Conservation (phyloP, 2,888 invertebrate species). For the Drosophila koepferae region DNA sequence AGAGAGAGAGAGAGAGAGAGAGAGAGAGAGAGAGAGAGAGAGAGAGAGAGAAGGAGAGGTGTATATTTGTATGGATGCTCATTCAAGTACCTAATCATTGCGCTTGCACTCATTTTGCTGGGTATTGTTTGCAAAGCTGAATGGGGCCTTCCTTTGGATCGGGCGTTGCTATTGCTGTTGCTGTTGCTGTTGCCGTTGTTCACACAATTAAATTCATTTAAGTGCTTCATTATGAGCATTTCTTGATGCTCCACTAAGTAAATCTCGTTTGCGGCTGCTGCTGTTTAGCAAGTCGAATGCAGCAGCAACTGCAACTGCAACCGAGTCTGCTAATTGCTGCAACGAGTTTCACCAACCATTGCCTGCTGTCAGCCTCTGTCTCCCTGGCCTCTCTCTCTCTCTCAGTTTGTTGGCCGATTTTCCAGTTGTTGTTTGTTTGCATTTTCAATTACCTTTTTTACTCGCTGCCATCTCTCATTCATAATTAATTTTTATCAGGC, state of each 20-base stretch:
- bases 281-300: conserved; percentile 32
- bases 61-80: conserved; percentile 3
- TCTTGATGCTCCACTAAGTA: conserved; percentile 74
- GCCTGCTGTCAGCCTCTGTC: conserved; percentile 35
- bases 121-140: conserved; percentile 69
- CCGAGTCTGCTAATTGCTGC: conserved; percentile 66
- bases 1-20: not conserved
- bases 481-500: conserved; percentile 73
- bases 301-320: conserved; percentile 19
- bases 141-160: conserved; percentile 46
- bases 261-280: conserved; percentile 61
- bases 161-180: conserved; percentile 8
- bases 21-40: not conserved
- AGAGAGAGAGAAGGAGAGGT: not conserved
- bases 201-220: conserved; percentile 82
- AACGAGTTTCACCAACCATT: conserved; percentile 70
- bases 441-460: conserved; percentile 69
- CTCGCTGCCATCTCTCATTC: conserved; percentile 51
- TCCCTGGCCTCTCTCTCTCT: not conserved
- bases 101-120: conserved; percentile 62
- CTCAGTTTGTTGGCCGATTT: conserved; percentile 61
- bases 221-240: conserved; percentile 76
- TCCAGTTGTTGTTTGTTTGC: conserved; percentile 73
- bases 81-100: conserved; percentile 55
- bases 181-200: conserved; percentile 35